Evolutionary conservation across 2,113 vertebrate genomes (phyloP), one percentile per base, ranked within the genome.

Genomic region (Cochlearius cochlearius): DNA sequence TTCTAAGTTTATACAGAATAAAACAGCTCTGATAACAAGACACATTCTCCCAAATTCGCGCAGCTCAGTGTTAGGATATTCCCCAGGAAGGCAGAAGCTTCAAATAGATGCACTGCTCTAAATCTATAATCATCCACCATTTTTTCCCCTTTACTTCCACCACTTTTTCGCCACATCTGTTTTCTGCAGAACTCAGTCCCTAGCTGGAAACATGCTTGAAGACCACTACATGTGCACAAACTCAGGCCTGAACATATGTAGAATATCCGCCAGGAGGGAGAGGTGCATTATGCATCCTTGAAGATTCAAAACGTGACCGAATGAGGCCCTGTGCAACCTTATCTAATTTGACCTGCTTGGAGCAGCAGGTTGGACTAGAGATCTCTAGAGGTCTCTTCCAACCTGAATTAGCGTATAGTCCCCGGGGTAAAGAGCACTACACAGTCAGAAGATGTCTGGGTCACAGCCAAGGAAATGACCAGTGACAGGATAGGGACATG

Each of bases 381-480:
- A 69, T 20, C 43, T 83, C 86, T 75, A 86, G 75, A 79, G 19
- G 45, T 60, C 41, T 41, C 50, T 76, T 88, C 82, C 85, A 52
- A 14, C 11, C 47, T 20, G 55, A 89, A 84, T 67, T 67, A 63
- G 13, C 64, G 52, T 74, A 78, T 34, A 25, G 78, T 41, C 86
- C 80, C 9, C 0, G 60, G 86, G 66, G 41, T 71, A 63, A 93
- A 86, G 71, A 92, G 39, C 86, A 79, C 78, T 21, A 25, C 12
- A 8, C n/a, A 76, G n/a, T 10, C 89, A 87, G 63, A 62, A 92
- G 45, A 58, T 5, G 0, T 11, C 82, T 69, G 75, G 88, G 86
- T 41, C 59, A 58, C n/a, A 63, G 83, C 76, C 93, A 95, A 90
- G 94, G 88, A 91, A 96, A 78, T 45, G 76, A 84, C 18, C 80